Evolutionary conservation across 2,888 invertebrate species (phyloP).

Genomic region (Hymenopus coronatus): DNA sequence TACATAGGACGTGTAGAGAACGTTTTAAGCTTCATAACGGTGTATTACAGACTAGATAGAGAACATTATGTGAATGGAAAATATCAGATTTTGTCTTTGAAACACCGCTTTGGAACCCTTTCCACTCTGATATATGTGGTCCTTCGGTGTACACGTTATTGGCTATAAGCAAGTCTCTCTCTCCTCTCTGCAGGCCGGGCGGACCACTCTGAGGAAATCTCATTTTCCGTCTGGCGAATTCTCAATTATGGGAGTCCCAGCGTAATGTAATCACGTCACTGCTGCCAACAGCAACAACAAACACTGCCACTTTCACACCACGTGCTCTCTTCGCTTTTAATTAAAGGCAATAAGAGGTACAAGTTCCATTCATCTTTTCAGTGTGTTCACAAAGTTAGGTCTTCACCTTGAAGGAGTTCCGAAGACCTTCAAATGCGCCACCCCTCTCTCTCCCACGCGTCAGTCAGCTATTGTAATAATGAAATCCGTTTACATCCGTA

Average conservation of each 20-base stretch:
- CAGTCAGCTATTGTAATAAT: neutral
- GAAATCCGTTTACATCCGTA: too few species aligned
- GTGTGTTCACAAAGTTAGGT: neutral
- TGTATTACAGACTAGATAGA: too few species aligned
- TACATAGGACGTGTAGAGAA: too few species aligned
- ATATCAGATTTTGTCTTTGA: too few species aligned
- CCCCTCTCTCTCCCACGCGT: too few species aligned
- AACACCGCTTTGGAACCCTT: too few species aligned
- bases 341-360: neutral
- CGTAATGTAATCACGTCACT: conserved; percentile 28
- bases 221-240: conserved; percentile 30
- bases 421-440: neutral
- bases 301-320: neutral
- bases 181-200: neutral
- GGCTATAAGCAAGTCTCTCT: neutral
- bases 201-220: conserved; percentile 19
- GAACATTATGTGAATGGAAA: too few species aligned
- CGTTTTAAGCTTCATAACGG: too few species aligned
- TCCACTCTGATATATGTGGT: too few species aligned
- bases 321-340: neutral
- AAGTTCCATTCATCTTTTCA: neutral
- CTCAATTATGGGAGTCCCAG: conserved; percentile 26
- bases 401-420: neutral
- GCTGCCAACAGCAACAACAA: conserved; percentile 5
- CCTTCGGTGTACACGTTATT: neutral